phyloP scores from a whole-genome alignment of 2,797 vertebrate species.

The Novumbra hubbsi region DNA sequence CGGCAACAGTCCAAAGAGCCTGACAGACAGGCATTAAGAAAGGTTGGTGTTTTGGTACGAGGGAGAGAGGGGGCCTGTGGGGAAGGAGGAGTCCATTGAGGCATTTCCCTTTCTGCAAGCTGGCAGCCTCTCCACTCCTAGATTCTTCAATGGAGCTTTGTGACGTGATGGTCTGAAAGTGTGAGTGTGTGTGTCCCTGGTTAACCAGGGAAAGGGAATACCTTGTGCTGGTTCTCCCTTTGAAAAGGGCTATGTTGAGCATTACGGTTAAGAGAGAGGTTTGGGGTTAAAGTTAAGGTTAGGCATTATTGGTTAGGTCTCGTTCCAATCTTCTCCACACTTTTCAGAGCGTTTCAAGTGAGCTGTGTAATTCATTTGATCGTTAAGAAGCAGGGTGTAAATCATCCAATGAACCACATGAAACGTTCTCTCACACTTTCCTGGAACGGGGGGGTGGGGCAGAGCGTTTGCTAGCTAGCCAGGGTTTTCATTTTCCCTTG shows the following conservation, averaged over 20 bases:
- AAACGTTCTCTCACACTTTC: neutral
- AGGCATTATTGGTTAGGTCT: neutral
- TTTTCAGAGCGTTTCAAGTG: neutral
- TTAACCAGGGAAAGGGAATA: no score
- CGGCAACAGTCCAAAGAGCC: neutral
- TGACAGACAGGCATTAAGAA: conserved; percentile 31
- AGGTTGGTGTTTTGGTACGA: conserved; percentile 34
- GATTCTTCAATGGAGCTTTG: conserved; percentile 62
- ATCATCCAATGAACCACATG: conserved; percentile 21
- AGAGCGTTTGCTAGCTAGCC: no score
- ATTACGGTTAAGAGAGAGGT: neutral
- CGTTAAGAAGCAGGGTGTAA: conserved; percentile 24
- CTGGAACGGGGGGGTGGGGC: no score
- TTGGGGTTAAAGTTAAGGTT: neutral
- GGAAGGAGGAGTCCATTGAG: conserved; percentile 23
- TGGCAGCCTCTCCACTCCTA: conserved; percentile 31
- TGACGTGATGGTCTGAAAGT: conserved; percentile 40
- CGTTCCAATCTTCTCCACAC: neutral
- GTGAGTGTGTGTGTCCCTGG: neutral
- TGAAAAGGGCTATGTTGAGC: no score
- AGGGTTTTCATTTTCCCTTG: neutral
- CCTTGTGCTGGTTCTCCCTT: no score
- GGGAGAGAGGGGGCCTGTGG: conserved; percentile 10
- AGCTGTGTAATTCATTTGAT: conserved; percentile 38
- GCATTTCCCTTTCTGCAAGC: conserved; percentile 50